Conservation (phyloP, 1,140 invertebrate species). For the Pteromalus puparum region DNA sequence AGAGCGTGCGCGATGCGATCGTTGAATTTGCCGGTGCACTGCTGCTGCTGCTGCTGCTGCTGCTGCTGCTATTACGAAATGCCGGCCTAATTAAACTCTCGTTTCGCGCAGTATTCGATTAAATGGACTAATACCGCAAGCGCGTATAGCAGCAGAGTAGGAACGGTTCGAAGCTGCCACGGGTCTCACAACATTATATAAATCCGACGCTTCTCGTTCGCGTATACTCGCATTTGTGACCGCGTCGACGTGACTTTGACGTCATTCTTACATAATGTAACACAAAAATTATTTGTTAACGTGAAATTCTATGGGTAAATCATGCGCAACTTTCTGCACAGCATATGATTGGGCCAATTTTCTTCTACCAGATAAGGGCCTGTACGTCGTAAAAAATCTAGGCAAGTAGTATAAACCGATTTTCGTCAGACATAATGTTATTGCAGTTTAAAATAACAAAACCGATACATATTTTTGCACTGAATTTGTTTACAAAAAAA, state of each 20-base stretch:
- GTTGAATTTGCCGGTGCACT: background rate
- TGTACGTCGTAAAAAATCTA: too few relatives aligned
- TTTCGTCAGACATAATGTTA: too few relatives aligned
- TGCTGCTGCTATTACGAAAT: constrained; percentile 15
- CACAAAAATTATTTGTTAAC: background rate
- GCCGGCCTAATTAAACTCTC: constrained; percentile 55
- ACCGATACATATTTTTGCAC: too few relatives aligned
- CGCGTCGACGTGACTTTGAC: background rate
- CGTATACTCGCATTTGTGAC: background rate
- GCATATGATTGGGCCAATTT: too few relatives aligned
- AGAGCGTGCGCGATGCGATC: background rate
- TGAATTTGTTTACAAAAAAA: too few relatives aligned
- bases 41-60: too few relatives aligned
- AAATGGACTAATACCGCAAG: constrained; percentile 49
- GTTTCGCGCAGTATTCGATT: constrained; percentile 50
- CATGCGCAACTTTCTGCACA: too few relatives aligned
- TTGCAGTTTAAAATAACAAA: too few relatives aligned
- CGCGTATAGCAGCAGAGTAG: background rate
- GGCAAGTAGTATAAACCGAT: too few relatives aligned
- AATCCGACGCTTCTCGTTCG: background rate
- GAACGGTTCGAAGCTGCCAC: background rate
- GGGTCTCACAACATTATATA: background rate
- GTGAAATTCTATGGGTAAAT: too few relatives aligned
- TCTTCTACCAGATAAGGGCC: too few relatives aligned
- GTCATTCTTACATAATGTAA: background rate